Evolutionary conservation across 2,797 vertebrate genomes (phyloP), one percentile per base, ranked within the genome.

Genomic region (Gobio occitaniae): DNA sequence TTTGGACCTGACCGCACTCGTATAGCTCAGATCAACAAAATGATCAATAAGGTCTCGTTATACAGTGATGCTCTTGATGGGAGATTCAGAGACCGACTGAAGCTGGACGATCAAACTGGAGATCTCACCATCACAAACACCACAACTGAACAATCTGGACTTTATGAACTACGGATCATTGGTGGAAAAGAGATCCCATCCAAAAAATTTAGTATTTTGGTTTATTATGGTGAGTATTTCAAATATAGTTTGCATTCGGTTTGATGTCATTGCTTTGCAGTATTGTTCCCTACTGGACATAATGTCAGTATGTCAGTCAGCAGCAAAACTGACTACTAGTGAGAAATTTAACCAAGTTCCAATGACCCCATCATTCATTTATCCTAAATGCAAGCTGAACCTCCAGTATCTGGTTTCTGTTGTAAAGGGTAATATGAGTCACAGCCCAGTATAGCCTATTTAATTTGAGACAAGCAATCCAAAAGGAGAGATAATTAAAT

Each of bases 391-490:
- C 48, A 75, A 54, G 16, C 29, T 36, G 8, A 36, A 75, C 29
- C 16, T 36, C 19, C 4, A 36, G 72, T 54, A 12, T 75, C 50
- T 75, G 17, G 72, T 75, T 75, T 75, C 72, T 75, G 6, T 75
- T 54, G 48, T 54, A 54, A 21, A 6, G 72, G 17, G 72, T 36
- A 36, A 54, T 21, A 54, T 54, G 17, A 48, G 44, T 16, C 7
- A 25, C n/a, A 61, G n/a, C 4, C 4, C 2, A 6, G 52, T 52
- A 6, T 41, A 44, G 41, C 41, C 41, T 9, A 25, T 72, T 13
- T 48, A 2, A 48, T 72, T 29, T 29, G 13, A 9, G 6, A 44
- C 7, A 4, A 25, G 44, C 12, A 16, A 48, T 21, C 21, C n/a
- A 25, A 13, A n/a, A 41, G 2, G 41, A 44, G 41, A 44, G 41